Conservation (phyloP, 1,140 invertebrate genomes). For the Semibalanus balanoides region DNA sequence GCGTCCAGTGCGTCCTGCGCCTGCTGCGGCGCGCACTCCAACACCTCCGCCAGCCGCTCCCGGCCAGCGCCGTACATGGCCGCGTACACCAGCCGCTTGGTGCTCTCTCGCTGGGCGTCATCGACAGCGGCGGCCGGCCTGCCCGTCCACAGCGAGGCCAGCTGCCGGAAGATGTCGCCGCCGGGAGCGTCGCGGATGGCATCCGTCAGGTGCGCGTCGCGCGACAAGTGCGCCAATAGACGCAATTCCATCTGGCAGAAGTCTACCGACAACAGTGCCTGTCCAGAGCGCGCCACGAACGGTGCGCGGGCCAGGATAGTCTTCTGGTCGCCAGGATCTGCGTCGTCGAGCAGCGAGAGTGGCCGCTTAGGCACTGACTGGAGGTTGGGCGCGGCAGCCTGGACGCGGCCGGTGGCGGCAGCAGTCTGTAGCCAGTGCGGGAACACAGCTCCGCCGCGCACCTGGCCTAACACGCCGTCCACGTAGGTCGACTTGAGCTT, state of each 20-base stretch:
- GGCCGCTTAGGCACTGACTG: conserved; percentile 41
- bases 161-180: conserved; percentile 37
- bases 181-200: conserved; percentile 27
- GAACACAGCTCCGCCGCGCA: conserved; percentile 29
- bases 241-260: conserved; percentile 44
- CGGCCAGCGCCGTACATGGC: conserved; percentile 43
- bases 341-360: conserved; percentile 26
- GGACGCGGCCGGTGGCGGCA: conserved; percentile 42
- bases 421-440: conserved; percentile 41
- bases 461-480: conserved; percentile 35
- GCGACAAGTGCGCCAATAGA: conserved; percentile 37
- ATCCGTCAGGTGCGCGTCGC: conserved; percentile 31
- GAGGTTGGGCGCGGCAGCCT: conserved; percentile 41
- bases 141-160: conserved; percentile 36
- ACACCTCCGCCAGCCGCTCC: conserved; percentile 37
- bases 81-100: conserved; percentile 44
- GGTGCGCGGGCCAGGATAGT: conserved; percentile 22
- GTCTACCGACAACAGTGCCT: conserved; percentile 35
- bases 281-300: conserved; percentile 28
- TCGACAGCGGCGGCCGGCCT: conserved; percentile 28
- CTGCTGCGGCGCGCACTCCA: conserved; percentile 32
- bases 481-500: conserved; percentile 44
- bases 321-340: background rate
- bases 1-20: conserved; percentile 31
- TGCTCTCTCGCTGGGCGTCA: conserved; percentile 37